Evolutionary conservation across 2,888 invertebrate species (phyloP), one percentile per base, ranked within the genome.

Genomic region (Thecophora atra): DNA sequence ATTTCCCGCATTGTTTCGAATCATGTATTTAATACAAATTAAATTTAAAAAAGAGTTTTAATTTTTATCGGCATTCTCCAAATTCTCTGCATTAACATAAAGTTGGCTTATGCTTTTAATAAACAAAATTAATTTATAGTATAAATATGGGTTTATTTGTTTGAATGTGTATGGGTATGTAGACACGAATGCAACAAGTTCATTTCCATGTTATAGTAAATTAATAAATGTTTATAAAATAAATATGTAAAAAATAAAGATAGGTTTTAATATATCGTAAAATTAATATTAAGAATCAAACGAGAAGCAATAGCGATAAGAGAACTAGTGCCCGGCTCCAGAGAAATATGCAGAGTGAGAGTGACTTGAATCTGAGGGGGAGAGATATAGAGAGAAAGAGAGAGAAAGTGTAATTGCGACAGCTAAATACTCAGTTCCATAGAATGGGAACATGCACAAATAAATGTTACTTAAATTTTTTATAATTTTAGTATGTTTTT

Each of bases 201-300:
- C 13, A 21, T 52, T 62, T 70, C 37, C 44, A 58, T 52, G 19
- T 65, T 26, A n/a, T 28, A 37, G 52, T 26, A 69, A 69, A 60
- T 62, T 47, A 67, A 68, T 68, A 60, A n/a, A 60, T 60, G 60
- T 60, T 62, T 70, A 70, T 70, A 70, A 70, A 70, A 70, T 70
- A 70, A 70, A 70, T 70, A 70, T 71, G 54, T 65, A 66, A 66
- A 71, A 71, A 66, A 58, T 71, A 71, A 71, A 71, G 66, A 66
- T 71, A 65, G 62, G 65, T 66, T 64, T 44, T 58, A 28, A 70
- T 70, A 70, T 68, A 58, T 24, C 56, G 58, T 70, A 70, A 70
- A 70, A 70, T 51, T 70, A 63, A 70, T 51, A 69, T 69, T 69
- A 52, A 63, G 51, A 60, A 60, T 51, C 47, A 52, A 51, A 51